Percentiles rank a stretch among this genome's conserved stretches.
Evolutionary conservation across 2,888 invertebrate species (phyloP).

Genomic region (Catocala nupta): DNA sequence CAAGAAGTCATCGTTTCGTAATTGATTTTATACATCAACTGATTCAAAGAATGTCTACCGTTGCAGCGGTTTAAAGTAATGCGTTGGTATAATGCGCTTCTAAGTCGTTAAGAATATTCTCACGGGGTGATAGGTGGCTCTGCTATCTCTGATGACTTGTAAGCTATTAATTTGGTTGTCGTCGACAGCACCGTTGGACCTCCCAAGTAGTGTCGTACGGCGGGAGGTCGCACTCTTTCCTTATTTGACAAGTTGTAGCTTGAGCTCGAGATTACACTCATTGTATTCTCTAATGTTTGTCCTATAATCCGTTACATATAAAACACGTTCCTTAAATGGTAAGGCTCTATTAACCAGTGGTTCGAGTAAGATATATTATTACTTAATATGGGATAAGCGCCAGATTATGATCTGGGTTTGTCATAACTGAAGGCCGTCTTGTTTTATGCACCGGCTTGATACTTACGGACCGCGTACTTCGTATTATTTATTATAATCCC

Average conservation of each 20-base stretch:
- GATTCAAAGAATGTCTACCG: slow-evolving; percentile 32
- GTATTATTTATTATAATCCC: slow-evolving; percentile 48
- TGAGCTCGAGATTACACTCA: slow-evolving; percentile 65
- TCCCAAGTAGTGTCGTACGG: slow-evolving; percentile 71
- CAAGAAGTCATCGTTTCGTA: slow-evolving; percentile 54
- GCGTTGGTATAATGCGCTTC: slow-evolving; percentile 41
- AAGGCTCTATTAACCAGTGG: slow-evolving; percentile 54
- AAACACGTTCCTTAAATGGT: slow-evolving; percentile 58
- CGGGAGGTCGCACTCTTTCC: slow-evolving; percentile 64
- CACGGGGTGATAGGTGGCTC: slow-evolving; percentile 62
- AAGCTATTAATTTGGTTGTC: slow-evolving; percentile 74
- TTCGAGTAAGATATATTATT: slow-evolving; percentile 59
- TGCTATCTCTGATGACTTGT: slow-evolving; percentile 63
- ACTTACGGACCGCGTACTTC: slow-evolving; percentile 50
- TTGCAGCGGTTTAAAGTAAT: slow-evolving; percentile 35
- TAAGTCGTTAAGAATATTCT: slow-evolving; percentile 57
- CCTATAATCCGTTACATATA: slow-evolving; percentile 50
- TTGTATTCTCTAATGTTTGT: slow-evolving; percentile 53
- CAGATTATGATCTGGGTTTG: slow-evolving; percentile 62
- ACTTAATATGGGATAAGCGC: slow-evolving; percentile 64
- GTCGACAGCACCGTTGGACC: slow-evolving; percentile 65
- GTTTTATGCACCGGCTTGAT: slow-evolving; percentile 55
- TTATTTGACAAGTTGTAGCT: slow-evolving; percentile 68
- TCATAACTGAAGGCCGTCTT: slow-evolving; percentile 60
- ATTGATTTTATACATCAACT: slow-evolving; percentile 42